Percentiles rank a stretch among this genome's conserved stretches.
phyloP scores from a whole-genome alignment of 2,888 invertebrate genomes.

The Acrocyrtus sp. region DNA sequence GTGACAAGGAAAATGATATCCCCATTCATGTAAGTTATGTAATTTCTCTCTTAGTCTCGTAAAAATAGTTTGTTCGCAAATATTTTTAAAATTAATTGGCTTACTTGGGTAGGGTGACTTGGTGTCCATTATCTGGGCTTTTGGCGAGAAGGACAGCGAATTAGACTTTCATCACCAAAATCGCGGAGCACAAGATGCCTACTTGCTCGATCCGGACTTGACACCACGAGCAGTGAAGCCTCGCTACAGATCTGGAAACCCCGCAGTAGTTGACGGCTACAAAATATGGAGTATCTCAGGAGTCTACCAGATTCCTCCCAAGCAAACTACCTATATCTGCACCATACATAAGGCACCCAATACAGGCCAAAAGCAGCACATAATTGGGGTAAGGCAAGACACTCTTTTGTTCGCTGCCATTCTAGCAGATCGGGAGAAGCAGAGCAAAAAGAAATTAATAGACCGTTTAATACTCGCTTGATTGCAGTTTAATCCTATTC shows the following conservation, averaged over 20 bases:
- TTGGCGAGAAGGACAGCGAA: constrained; percentile 11
- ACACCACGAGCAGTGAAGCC: neutral
- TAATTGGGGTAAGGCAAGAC: constrained; percentile 48
- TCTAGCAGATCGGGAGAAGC: no score
- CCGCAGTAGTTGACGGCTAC: neutral
- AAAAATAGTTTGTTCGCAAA: constrained; percentile 4
- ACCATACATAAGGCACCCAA: constrained; percentile 24
- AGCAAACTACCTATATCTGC: constrained; percentile 21
- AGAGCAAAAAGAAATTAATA: no score
- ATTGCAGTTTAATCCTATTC: no score
- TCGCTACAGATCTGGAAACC: neutral
- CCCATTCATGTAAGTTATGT: constrained; percentile 11
- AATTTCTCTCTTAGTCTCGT: neutral
- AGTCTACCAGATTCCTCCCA: neutral
- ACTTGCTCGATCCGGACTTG: constrained; percentile 29
- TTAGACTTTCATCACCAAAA: constrained; percentile 29
- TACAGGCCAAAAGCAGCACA: constrained; percentile 15
- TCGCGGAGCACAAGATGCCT: constrained; percentile 21
- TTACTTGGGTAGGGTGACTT: constrained; percentile 20
- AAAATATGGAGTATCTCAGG: constrained; percentile 26
- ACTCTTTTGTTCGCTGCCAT: no score
- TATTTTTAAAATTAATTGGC: neutral
- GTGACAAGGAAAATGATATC: constrained; percentile 24
- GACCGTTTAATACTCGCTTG: no score
- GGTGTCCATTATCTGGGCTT: constrained; percentile 18